These are phyloP conservation scores for Lepidurus apus DNA, from an alignment of 1,140 invertebrate species.

Conservation along the genomic window DNA sequence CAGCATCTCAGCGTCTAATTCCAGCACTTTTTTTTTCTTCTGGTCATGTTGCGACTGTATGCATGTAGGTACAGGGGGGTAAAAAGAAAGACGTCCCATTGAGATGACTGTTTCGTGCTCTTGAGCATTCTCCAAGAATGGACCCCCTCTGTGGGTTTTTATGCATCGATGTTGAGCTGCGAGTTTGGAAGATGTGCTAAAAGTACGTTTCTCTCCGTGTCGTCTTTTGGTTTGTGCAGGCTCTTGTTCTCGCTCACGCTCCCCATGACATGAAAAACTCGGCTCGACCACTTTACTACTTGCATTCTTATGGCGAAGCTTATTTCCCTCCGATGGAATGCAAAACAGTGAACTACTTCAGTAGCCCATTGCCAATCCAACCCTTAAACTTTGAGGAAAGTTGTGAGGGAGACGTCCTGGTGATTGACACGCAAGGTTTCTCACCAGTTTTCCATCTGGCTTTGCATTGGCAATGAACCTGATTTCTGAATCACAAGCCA, in stretches of 20 bases:
- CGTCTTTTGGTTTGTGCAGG: not conserved
- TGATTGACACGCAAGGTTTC: not conserved
- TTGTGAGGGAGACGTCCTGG: not conserved
- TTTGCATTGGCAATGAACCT: not conserved
- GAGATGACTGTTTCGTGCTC: constrained; percentile 3
- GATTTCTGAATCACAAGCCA: not conserved
- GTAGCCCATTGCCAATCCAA: not conserved
- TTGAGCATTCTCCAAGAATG: constrained; percentile 1
- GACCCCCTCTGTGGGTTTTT: constrained; percentile 5
- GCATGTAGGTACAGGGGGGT: not conserved
- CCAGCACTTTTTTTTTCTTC: not conserved
- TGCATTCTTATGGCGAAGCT: not conserved
- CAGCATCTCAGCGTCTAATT: not conserved
- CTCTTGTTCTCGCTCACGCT: not conserved
- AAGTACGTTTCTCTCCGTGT: not conserved
- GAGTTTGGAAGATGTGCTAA: constrained; percentile 21
- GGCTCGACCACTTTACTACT: not conserved
- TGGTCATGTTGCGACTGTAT: not conserved
- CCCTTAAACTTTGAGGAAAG: not conserved
- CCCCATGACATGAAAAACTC: not conserved
- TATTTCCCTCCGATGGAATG: not conserved
- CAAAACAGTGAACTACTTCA: constrained; percentile 6
- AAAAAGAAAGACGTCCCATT: not conserved
- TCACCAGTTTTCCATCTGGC: not conserved
- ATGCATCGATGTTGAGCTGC: not conserved